Percentiles rank a stretch among this genome's conserved stretches.
phyloP scores from a whole-genome alignment of 1,140 invertebrate species.

The Apis laboriosa region DNA sequence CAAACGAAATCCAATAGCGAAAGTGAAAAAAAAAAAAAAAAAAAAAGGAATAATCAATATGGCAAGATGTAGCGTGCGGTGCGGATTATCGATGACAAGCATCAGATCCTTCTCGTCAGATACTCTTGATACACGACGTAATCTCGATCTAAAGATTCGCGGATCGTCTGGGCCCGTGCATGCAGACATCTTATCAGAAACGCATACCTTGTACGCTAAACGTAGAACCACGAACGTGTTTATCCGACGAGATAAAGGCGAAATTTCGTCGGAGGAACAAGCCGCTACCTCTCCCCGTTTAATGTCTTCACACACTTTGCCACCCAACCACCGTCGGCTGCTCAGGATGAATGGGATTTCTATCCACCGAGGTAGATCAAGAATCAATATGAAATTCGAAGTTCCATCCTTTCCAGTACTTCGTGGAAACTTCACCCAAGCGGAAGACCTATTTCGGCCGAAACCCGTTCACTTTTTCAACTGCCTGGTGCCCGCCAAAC shows the following conservation, averaged over 20 bases:
- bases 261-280: conserved; percentile 24
- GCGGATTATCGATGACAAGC: conserved; percentile 35
- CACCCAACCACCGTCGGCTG: not conserved
- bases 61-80: not conserved
- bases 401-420: too few relatives aligned
- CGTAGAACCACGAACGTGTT: conserved; percentile 39
- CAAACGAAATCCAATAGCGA: not conserved
- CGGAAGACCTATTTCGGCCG: too few relatives aligned
- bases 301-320: not conserved
- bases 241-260: conserved; percentile 27
- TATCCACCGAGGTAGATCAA: not conserved
- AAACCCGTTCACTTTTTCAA: too few relatives aligned
- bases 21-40: not conserved
- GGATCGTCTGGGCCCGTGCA: conserved; percentile 1
- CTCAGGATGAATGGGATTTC: not conserved
- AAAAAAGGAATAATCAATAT: conserved; percentile 2
- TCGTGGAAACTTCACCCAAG: too few relatives aligned
- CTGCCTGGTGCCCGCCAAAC: too few relatives aligned
- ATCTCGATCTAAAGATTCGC: conserved; percentile 45
- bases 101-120: conserved; percentile 23
- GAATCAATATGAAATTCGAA: too few relatives aligned
- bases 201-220: conserved; percentile 18
- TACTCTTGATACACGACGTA: conserved; percentile 43
- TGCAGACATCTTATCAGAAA: conserved; percentile 36
- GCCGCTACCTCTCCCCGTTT: not conserved